Conservation (phyloP, 2,113 vertebrate genomes). For the Plecotus auritus region DNA sequence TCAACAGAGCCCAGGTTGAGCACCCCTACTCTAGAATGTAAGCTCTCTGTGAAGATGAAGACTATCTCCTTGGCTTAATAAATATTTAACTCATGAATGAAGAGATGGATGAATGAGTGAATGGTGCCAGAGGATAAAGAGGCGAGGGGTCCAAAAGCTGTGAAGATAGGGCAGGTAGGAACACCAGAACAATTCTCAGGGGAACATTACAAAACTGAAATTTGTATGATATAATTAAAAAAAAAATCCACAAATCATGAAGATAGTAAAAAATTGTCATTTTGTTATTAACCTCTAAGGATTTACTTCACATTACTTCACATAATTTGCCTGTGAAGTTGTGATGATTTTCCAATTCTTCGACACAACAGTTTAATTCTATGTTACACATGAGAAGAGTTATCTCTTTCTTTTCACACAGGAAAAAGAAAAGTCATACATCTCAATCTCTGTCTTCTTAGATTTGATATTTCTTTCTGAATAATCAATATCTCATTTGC, state of each 20-base stretch:
- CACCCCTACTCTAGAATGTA: not conserved
- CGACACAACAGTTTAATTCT: not conserved
- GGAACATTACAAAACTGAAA: not conserved
- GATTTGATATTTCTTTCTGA: conserved; percentile 64
- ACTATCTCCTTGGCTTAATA: not conserved
- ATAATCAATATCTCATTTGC: conserved; percentile 78
- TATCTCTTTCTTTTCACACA: conserved; percentile 64
- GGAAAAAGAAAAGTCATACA: conserved; percentile 54
- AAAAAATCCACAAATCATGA: not conserved
- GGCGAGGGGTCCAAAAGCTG: not conserved
- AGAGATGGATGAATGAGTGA: not conserved
- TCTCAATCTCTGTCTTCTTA: conserved; percentile 71
- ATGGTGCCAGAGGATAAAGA: not conserved
- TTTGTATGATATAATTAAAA: not conserved
- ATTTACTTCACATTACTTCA: not conserved
- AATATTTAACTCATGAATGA: not conserved
- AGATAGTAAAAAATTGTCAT: not conserved
- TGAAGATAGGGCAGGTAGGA: not conserved
- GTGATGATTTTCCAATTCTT: not conserved
- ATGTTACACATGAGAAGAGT: not conserved
- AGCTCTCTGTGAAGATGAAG: not conserved
- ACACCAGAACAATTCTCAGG: not conserved
- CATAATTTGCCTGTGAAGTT: not conserved
- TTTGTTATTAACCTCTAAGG: not conserved
- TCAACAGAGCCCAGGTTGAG: not conserved